These are phyloP conservation scores for Neogobius melanostomus DNA, from an alignment of 2,113 vertebrate species.

Conservation along the genomic window DNA sequence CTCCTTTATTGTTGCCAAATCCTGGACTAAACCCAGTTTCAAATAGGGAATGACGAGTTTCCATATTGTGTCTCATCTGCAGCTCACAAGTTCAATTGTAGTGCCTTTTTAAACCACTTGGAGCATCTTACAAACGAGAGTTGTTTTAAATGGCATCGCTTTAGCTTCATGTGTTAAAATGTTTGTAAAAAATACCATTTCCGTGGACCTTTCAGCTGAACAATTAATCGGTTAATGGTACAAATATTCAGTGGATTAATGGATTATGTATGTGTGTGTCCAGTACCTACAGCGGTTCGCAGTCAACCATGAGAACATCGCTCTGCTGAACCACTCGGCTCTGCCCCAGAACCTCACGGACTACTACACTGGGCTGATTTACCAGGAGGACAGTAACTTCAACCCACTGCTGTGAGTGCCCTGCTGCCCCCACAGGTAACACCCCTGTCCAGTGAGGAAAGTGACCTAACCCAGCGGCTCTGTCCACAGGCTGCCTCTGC, in stretches of 20 bases:
- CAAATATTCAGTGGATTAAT: no score
- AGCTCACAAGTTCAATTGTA: no score
- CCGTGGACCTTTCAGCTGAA: no score
- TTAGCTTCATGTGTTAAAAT: no score
- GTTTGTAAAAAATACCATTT: no score
- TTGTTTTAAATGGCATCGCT: no score
- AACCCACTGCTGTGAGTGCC: slow-evolving; percentile 68
- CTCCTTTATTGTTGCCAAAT: no score
- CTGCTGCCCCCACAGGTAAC: neutral
- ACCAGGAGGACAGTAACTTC: slow-evolving; percentile 63
- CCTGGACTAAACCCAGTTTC: no score
- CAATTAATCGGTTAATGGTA: no score
- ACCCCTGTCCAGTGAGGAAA: neutral
- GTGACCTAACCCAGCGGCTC: neutral
- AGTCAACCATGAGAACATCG: slow-evolving; percentile 63
- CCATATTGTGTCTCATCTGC: no score
- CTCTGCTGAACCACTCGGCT: slow-evolving; percentile 45
- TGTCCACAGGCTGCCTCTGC: slow-evolving; percentile 62
- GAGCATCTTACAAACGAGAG: no score
- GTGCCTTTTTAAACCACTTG: no score
- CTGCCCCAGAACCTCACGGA: slow-evolving; percentile 49
- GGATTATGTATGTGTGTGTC: neutral
- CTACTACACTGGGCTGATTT: slow-evolving; percentile 66
- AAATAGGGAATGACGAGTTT: neutral
- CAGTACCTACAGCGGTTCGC: slow-evolving; percentile 69